Percentiles rank a stretch among this genome's conserved stretches.
These are phyloP conservation scores for Hymenopus coronatus DNA, from an alignment of 2,888 invertebrate genomes.

Conservation along the genomic window DNA sequence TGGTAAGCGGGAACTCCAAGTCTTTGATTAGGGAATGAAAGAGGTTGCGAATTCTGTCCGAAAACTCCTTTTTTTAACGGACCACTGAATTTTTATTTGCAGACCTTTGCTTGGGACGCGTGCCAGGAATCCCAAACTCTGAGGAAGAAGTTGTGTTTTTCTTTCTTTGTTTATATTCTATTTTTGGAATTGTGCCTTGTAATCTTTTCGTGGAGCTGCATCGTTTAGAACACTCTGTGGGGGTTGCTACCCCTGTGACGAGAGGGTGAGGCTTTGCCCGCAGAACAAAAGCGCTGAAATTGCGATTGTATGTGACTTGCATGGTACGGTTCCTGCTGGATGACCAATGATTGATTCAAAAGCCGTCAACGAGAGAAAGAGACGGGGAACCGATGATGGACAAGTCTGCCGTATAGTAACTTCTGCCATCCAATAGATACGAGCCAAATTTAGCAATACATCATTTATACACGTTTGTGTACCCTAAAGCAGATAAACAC, in stretches of 20 bases:
- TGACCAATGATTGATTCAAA: conserved; percentile 30
- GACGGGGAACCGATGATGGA: not conserved
- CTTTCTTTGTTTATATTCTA: not conserved
- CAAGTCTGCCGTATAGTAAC: not conserved
- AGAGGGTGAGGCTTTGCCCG: not conserved
- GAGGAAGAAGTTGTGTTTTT: not conserved
- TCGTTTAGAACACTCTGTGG: not conserved
- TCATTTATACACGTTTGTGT: not conserved
- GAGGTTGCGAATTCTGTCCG: not conserved
- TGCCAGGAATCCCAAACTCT: not conserved
- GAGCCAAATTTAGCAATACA: not conserved
- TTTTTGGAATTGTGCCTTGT: not conserved
- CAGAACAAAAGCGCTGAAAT: conserved; percentile 25
- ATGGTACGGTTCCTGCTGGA: conserved; percentile 6
- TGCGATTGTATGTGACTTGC: conserved; percentile 26
- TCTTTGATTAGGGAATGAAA: not conserved
- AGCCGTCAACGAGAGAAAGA: conserved; percentile 19
- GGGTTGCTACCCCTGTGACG: conserved; percentile 34
- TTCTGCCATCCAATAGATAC: not conserved
- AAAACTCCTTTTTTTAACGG: not conserved
- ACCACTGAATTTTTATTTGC: not conserved
- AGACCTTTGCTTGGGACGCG: not conserved
- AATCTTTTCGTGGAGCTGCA: not conserved
- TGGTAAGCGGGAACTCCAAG: too few relatives aligned
- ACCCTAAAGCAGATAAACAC: too few relatives aligned